phyloP scores from a whole-genome alignment of 2,797 vertebrate genomes.

The Syngnathus acus region DNA sequence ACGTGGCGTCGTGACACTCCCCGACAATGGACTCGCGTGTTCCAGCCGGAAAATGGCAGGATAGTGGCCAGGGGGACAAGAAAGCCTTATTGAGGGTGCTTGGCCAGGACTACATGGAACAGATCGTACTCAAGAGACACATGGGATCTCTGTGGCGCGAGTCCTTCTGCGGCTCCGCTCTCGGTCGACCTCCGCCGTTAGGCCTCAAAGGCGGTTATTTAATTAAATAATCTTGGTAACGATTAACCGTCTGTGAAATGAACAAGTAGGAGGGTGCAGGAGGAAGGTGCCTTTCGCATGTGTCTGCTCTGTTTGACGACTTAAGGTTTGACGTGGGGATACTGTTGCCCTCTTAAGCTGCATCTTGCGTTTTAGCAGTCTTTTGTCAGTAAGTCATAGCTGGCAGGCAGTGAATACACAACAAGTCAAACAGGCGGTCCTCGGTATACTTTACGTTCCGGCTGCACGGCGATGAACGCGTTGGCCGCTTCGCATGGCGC shows the following conservation, averaged over 20 bases:
- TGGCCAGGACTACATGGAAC: not conserved
- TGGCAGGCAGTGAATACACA: not conserved
- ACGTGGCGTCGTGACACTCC: constrained; percentile 57
- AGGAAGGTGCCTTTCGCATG: constrained; percentile 50
- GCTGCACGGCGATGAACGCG: not conserved
- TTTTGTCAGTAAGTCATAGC: not conserved
- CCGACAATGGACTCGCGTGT: constrained; percentile 64
- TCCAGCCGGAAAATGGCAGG: constrained; percentile 66
- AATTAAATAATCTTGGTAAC: constrained; percentile 58
- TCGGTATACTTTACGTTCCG: not conserved
- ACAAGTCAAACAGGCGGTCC: not conserved
- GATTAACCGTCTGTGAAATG: constrained; percentile 65
- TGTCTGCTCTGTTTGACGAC: constrained; percentile 15
- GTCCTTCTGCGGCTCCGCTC: constrained; percentile 61
- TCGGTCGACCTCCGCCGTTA: constrained; percentile 28
- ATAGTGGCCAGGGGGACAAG: constrained; percentile 35
- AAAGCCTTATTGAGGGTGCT: not conserved
- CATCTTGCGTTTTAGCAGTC: not conserved
- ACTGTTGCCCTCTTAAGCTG: not conserved
- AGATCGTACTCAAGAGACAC: not conserved
- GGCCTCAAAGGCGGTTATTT: constrained; percentile 20
- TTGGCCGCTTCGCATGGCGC: not conserved
- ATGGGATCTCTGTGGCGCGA: constrained; percentile 68
- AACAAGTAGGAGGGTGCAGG: constrained; percentile 42
- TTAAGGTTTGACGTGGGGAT: not conserved